phyloP scores from a whole-genome alignment of 2,113 vertebrate species.

The Nothobranchius furzeri region DNA sequence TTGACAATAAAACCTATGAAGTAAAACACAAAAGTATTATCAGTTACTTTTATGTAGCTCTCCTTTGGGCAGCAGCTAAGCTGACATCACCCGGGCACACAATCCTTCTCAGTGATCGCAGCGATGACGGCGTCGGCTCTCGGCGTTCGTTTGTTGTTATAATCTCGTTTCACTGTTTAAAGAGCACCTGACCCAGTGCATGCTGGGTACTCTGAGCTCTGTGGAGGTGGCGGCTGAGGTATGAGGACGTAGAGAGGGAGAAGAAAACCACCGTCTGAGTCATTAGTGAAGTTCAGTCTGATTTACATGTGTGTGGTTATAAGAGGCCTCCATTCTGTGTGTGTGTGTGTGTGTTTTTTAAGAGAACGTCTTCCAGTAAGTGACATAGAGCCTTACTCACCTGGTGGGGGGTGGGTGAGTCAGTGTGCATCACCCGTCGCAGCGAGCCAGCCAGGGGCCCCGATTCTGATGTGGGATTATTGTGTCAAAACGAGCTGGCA shows the following conservation, averaged over 20 bases:
- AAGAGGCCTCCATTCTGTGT: conserved; percentile 60
- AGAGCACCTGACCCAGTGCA: conserved; percentile 56
- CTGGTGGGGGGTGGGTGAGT: conserved; percentile 81
- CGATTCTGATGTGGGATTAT: conserved; percentile 22
- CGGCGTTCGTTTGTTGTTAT: conserved; percentile 67
- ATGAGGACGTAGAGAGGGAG: conserved; percentile 31
- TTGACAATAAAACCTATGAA: neutral
- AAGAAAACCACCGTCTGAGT: conserved; percentile 50
- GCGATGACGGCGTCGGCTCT: conserved; percentile 50
- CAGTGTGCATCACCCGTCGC: conserved; percentile 83
- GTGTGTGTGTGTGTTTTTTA: conserved; percentile 48
- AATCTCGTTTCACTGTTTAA: conserved; percentile 56
- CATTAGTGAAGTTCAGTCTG: conserved; percentile 43
- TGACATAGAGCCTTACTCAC: conserved; percentile 79
- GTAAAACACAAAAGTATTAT: neutral
- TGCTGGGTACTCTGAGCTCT: conserved; percentile 58
- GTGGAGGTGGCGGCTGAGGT: conserved; percentile 34
- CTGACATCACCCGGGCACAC: conserved; percentile 58
- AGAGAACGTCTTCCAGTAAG: conserved; percentile 81
- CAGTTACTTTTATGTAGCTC: too few species aligned
- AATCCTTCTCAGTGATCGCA: conserved; percentile 46
- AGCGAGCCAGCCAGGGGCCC: conserved; percentile 63
- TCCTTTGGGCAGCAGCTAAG: neutral
- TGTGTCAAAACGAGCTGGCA: conserved; percentile 15
- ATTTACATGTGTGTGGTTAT: conserved; percentile 40